Evolutionary conservation across 2,797 vertebrate genomes (phyloP).

Genomic region (Lycodopsis pacificus): DNA sequence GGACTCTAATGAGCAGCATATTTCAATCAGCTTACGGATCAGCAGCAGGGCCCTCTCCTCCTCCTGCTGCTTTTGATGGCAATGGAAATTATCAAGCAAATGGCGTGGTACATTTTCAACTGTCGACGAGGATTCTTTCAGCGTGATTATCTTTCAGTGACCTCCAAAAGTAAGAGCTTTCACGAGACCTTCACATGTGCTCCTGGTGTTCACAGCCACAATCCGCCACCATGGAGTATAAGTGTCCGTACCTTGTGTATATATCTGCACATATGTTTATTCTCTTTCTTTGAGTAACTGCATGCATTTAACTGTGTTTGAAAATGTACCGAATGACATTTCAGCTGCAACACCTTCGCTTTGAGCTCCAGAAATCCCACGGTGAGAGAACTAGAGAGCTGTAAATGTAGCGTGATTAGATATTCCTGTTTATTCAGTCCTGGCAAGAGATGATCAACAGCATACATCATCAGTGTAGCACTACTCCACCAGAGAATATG

Average conservation of each 20-base stretch:
- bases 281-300: background rate
- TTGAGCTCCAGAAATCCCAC: background rate
- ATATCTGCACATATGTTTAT: background rate
- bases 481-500: constrained; percentile 25
- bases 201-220: constrained; percentile 5
- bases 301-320: background rate
- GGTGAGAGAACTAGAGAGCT: background rate
- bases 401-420: constrained; percentile 10
- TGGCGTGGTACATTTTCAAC: constrained; percentile 35
- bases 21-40: constrained; percentile 79
- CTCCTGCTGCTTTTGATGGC: constrained; percentile 56
- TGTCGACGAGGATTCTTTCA: constrained; percentile 7
- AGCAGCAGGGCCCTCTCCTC: constrained; percentile 52
- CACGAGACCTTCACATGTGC: constrained; percentile 9
- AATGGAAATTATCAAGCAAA: constrained; percentile 70
- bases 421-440: constrained; percentile 20
- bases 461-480: constrained; percentile 30
- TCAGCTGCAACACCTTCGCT: background rate
- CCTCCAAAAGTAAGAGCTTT: constrained; percentile 14
- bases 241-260: background rate
- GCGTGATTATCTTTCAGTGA: constrained; percentile 24
- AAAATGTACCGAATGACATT: background rate
- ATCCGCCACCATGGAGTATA: constrained; percentile 2
- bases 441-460: constrained; percentile 14
- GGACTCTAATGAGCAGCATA: constrained; percentile 79